phyloP scores from a whole-genome alignment of 92 coral and sea anemone genomes.

The Micromussa lordhowensis region DNA sequence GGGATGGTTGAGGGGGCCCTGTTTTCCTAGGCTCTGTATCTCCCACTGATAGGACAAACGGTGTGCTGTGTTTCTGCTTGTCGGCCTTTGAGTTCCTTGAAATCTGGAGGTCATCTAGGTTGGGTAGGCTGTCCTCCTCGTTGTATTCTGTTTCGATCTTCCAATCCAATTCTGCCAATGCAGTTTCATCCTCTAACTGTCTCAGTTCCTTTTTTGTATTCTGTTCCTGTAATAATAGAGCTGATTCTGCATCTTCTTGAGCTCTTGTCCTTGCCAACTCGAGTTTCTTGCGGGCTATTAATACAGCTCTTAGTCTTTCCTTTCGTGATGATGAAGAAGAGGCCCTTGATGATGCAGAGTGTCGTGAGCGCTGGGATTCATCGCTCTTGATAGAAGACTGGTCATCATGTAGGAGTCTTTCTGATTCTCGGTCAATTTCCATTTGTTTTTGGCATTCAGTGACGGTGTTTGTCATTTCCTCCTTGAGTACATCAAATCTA shows the following conservation, averaged over 20 bases:
- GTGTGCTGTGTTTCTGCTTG: slow-evolving; percentile 1
- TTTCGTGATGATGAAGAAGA: slow-evolving; percentile 41
- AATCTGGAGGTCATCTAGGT: neutral
- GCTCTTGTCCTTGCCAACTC: slow-evolving; percentile 53
- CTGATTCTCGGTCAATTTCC: slow-evolving; percentile 16
- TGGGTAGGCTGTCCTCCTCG: slow-evolving; percentile 17
- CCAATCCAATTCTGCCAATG: slow-evolving; percentile 57
- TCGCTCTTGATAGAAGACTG: slow-evolving; percentile 20
- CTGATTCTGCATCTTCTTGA: slow-evolving; percentile 52
- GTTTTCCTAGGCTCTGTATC: neutral
- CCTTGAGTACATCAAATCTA: slow-evolving; percentile 32
- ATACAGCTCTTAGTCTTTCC: slow-evolving; percentile 42
- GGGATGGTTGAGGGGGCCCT: neutral
- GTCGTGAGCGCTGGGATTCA: slow-evolving; percentile 9
- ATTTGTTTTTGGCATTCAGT: slow-evolving; percentile 41
- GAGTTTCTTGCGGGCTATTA: slow-evolving; percentile 44
- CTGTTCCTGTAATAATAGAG: slow-evolving; percentile 45
- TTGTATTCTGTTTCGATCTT: slow-evolving; percentile 32
- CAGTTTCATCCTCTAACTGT: slow-evolving; percentile 49
- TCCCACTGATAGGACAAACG: neutral
- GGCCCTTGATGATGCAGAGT: slow-evolving; percentile 15
- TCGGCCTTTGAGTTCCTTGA: neutral
- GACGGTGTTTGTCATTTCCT: slow-evolving; percentile 13
- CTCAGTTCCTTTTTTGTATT: slow-evolving; percentile 49
- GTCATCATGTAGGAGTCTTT: slow-evolving; percentile 18